These are phyloP conservation scores for Hirundo rustica DNA, from an alignment of 2,797 vertebrate species.

Conservation along the genomic window DNA sequence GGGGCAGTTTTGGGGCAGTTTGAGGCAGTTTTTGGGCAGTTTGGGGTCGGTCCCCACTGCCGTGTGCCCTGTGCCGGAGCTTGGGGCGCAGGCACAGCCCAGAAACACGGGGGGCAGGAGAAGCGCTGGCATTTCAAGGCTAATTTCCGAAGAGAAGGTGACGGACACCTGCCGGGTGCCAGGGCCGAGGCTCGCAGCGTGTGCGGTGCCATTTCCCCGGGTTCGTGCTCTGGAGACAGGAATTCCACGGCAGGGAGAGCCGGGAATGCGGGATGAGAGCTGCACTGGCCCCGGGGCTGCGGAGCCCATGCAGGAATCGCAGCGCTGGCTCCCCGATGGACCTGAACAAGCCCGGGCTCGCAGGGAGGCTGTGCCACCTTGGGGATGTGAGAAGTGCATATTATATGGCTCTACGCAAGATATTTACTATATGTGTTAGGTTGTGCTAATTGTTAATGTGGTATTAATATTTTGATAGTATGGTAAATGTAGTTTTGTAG, in stretches of 20 bases:
- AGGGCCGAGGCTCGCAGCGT: not conserved
- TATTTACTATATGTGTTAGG: no score
- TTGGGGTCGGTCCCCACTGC: not conserved
- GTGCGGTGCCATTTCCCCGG: not conserved
- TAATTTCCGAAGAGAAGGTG: not conserved
- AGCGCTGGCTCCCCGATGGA: fast-evolving
- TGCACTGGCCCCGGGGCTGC: not conserved
- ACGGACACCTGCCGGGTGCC: not conserved
- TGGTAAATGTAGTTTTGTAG: no score
- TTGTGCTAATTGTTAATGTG: no score
- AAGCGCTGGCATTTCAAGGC: not conserved
- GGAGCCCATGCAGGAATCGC: not conserved
- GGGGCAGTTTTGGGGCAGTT: not conserved
- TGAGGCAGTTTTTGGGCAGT: not conserved
- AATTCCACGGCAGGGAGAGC: not conserved
- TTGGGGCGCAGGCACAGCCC: not conserved
- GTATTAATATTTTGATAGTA: no score
- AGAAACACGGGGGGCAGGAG: not conserved
- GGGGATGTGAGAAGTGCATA: no score
- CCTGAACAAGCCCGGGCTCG: not conserved
- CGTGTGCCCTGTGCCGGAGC: fast-evolving
- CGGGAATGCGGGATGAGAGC: not conserved
- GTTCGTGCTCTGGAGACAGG: fast-evolving
- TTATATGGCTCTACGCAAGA: no score
- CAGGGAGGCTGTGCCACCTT: not conserved